Conservation (phyloP, 2,113 vertebrate genomes). For the Brachionichthys hirsutus region DNA sequence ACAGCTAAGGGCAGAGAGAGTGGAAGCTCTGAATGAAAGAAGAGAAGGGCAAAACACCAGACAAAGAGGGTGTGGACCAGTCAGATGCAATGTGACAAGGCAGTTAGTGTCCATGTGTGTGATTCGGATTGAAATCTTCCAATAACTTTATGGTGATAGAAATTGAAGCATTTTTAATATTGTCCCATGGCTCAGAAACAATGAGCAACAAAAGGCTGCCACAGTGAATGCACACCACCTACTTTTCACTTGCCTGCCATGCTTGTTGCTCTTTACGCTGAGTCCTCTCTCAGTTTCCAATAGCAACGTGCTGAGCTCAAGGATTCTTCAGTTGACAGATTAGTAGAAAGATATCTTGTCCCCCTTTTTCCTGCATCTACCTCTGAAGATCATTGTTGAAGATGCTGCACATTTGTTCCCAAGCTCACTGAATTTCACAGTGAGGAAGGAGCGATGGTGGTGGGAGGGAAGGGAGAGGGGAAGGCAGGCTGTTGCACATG, state of each 20-base stretch:
- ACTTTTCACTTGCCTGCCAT: constrained; percentile 48
- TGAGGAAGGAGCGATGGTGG: constrained; percentile 32
- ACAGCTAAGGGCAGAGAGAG: constrained; percentile 57
- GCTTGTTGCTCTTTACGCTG: constrained; percentile 51
- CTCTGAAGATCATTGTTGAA: constrained; percentile 59
- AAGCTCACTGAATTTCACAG: constrained; percentile 41
- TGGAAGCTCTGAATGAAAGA: constrained; percentile 25
- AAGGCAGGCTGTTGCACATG: constrained; percentile 70
- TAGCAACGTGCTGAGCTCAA: constrained; percentile 70
- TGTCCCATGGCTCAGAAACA: constrained; percentile 46
- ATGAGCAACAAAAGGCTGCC: constrained; percentile 46
- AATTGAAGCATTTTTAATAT: constrained; percentile 21
- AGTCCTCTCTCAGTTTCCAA: constrained; percentile 71
- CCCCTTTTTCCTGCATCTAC: constrained; percentile 49
- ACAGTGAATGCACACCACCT: constrained; percentile 52
- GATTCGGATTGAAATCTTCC: no score
- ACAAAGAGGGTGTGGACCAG: constrained; percentile 26
- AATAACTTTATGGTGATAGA: no score
- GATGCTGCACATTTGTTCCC: constrained; percentile 56
- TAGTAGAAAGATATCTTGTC: constrained; percentile 64
- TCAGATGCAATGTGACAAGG: background rate
- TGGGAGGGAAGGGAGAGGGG: constrained; percentile 8
- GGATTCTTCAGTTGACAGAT: constrained; percentile 62
- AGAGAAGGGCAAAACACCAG: constrained; percentile 10
- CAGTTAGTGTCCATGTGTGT: no score